Conservation (phyloP, 2,797 vertebrate genomes). For the Margarornis squamiger region DNA sequence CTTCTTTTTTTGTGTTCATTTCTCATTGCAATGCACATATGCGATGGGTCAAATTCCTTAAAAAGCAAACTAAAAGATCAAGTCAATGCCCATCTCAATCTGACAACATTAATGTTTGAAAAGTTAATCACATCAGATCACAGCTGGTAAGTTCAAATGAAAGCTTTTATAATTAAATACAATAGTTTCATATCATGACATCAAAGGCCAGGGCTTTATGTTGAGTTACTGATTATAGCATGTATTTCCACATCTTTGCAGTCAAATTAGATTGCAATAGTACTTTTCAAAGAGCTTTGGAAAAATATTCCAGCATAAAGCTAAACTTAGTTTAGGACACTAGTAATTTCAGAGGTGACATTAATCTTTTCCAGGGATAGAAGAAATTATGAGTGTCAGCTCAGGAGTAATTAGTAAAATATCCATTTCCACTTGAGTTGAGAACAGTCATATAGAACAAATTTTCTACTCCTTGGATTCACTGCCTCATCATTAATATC, state of each 20-base stretch:
- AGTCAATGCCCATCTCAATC: neutral
- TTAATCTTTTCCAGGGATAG: neutral
- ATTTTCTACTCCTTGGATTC: neutral
- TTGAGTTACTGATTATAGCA: neutral
- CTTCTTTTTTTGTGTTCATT: neutral
- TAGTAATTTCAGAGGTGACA: neutral
- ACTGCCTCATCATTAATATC: neutral
- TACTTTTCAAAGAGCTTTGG: conserved; percentile 13
- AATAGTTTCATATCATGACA: neutral
- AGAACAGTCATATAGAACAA: neutral
- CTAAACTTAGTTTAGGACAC: neutral
- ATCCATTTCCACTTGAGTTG: neutral
- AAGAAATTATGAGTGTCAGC: neutral
- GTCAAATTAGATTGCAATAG: neutral
- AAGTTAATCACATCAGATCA: neutral
- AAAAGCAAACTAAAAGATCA: neutral
- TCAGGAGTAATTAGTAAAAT: neutral
- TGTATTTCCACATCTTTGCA: neutral
- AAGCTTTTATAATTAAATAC: neutral
- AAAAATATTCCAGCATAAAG: neutral
- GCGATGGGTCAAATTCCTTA: neutral
- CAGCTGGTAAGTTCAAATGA: neutral
- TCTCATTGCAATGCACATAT: neutral
- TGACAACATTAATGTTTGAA: neutral
- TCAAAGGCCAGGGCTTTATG: neutral